Conservation (phyloP, 2,888 invertebrate genomes). For the Stenichneumon culpator region DNA sequence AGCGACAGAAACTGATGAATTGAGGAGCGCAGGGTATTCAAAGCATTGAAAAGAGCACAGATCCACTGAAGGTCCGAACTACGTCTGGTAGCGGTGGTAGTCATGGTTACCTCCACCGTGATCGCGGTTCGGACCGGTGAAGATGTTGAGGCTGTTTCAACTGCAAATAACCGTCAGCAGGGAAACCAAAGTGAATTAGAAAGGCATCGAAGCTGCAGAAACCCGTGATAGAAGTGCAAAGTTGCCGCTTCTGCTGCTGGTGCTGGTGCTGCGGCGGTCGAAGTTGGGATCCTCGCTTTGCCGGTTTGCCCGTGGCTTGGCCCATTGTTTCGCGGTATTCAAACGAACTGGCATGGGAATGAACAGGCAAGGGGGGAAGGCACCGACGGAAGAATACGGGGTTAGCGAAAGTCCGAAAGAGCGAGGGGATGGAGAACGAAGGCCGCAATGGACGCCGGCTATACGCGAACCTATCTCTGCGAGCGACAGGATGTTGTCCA, state of each 20-base stretch:
- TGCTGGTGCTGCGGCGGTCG: slow-evolving; percentile 31
- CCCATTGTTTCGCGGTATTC: slow-evolving; percentile 51
- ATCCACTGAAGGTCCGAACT: neutral
- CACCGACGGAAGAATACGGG: slow-evolving; percentile 36
- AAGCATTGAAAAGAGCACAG: neutral
- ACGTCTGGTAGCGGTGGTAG: neutral
- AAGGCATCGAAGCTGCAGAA: slow-evolving; percentile 46
- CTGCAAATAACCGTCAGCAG: slow-evolving; percentile 4
- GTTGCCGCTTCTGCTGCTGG: slow-evolving; percentile 45
- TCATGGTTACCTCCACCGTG: neutral
- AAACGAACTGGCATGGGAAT: slow-evolving; percentile 52
- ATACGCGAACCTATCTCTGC: slow-evolving; percentile 46
- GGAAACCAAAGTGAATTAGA: slow-evolving; percentile 46
- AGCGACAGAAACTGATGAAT: too few species aligned
- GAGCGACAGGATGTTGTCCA: slow-evolving; percentile 52
- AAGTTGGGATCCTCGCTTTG: slow-evolving; percentile 56
- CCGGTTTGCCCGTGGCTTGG: slow-evolving; percentile 52
- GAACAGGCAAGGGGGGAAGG: slow-evolving; percentile 2
- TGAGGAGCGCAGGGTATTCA: neutral
- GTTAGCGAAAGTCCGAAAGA: slow-evolving; percentile 41
- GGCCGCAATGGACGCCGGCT: slow-evolving; percentile 22
- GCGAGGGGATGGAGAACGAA: slow-evolving; percentile 19
- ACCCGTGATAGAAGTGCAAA: slow-evolving; percentile 55
- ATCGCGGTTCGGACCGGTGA: neutral
- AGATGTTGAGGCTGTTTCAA: slow-evolving; percentile 15